Percentiles rank a stretch among this genome's conserved stretches.
Evolutionary conservation across 35 echinoderm and acorn worm genomes (phyloP).

Genomic region (Diadema setosum): DNA sequence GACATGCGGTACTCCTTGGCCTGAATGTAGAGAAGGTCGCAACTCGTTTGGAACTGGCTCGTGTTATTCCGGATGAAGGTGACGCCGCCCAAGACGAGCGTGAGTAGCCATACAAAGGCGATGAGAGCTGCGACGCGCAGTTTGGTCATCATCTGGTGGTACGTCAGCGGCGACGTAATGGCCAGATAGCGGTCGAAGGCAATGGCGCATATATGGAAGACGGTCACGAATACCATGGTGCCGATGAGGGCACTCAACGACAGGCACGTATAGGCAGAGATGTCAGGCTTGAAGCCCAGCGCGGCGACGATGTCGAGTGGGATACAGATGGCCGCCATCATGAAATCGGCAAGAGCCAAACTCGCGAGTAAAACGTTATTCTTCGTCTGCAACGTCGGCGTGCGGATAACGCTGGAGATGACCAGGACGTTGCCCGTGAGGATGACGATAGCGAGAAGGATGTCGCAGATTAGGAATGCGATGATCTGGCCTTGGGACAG

Average conservation of each 20-base stretch:
- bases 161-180: constrained; percentile 25
- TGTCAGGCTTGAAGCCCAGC: neutral
- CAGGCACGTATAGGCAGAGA: constrained; percentile 12
- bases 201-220: constrained; percentile 39
- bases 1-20: neutral
- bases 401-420: neutral
- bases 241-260: neutral
- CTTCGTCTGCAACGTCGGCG: constrained; percentile 27
- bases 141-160: constrained; percentile 8
- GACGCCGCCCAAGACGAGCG: neutral
- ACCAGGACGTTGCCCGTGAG: constrained; percentile 30
- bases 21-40: constrained; percentile 21
- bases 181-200: constrained; percentile 57
- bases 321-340: constrained; percentile 24
- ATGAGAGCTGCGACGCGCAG: neutral
- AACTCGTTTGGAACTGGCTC: neutral
- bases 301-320: constrained; percentile 24
- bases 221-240: neutral
- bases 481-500: neutral
- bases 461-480: constrained; percentile 11
- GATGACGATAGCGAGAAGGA: constrained; percentile 7
- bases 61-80: constrained; percentile 41
- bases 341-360: constrained; percentile 40
- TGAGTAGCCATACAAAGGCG: constrained; percentile 2
- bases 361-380: constrained; percentile 47